Evolutionary conservation across 2,113 vertebrate genomes (phyloP), one percentile per base, ranked within the genome.

Genomic region (Motacilla tschutschensis): DNA sequence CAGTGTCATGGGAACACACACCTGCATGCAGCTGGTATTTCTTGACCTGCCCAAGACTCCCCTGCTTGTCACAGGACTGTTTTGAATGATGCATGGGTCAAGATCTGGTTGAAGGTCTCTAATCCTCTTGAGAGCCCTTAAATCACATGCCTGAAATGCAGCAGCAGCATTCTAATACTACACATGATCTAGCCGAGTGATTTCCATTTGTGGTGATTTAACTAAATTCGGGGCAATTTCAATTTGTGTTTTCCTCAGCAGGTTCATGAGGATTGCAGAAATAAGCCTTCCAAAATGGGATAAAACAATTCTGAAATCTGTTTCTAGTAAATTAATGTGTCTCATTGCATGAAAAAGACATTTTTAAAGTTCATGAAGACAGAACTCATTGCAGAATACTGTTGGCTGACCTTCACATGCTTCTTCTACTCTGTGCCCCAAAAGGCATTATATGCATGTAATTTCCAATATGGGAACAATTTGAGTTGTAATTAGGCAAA

Each of bases 381-480:
- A 94, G 93, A 95, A 95, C 62, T 93, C 60, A 78, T 93, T 88
- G 93, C 93, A 95, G 93, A 93, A 92, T 92, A 85, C 92, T 96
- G 95, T 95, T 97, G 97, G 97, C 97, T 97, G 97, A 97, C 97
- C 97, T 97, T 97, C 95, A 90, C 91, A 95, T 96, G 96, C 96
- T 97, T 95, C 97, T 97, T 96, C 96, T 97, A 95, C 89, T 94
- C 94, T 83, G 94, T 95, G 96, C 97, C 96, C 97, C 97, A 97
- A 97, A 97, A 97, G 97, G 97, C 97, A 97, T 96, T 96, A 96
- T 96, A 97, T 92, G 94, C 95, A 96, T 98, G 96, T 97, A 97
- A 98, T 97, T 98, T 97, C 94, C 98, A 98, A 98, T 98, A 96
- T 98, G 98, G 98, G 97, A 98, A 97, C 98, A 98, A 98, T 98